Evolutionary conservation across 2,888 invertebrate species (phyloP), one percentile per base, ranked within the genome.

Genomic region (Phalangium opilio): DNA sequence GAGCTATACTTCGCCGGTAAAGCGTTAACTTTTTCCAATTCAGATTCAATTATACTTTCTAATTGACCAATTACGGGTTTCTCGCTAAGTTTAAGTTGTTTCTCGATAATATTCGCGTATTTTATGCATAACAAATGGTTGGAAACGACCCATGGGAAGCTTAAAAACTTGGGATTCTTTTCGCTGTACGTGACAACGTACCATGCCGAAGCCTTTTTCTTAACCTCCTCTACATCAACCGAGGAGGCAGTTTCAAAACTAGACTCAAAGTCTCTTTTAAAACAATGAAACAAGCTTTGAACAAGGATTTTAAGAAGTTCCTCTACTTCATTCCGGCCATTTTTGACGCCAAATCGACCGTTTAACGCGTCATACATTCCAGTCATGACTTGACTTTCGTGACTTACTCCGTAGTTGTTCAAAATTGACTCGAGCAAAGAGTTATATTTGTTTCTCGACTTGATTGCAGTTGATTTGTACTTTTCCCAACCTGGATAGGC

Each of bases 401-500:
- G 41, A 14, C 47, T 44, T 11, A 56, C 47, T 1, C 54, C 51
- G 11, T 53, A 53, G 11, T 47, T 48, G 43, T 51, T 48, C 18
- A 54, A 39, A n/a, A 55, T 17, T 18, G 50, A 45, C 14, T 40
- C 27, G 1, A 55, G 21, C 10, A 49, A 19, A 3, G 21, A 17
- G 17, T 46, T 48, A 21, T 51, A 56, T 14, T 50, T 46, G n/a
- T 48, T 41, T n/a, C 43, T 50, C 1, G 47, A 36, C 5, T 50
- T 42, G 10, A 36, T 39, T 5, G 56, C 56, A 36, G 40, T 38
- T 8, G 49, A 47, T 38, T 46, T 34, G 17, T 50, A 56, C 21
- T 39, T 41, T 34, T 53, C 47, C 56, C 56, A 56, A 15, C 54
- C 53, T n/a, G 47, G 47, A 45, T 41, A 52, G 11, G 41, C 14